Base-by-base conservation (phyloP, 2,888 invertebrate genomes). In the Macrophya alboannulata region DNA sequence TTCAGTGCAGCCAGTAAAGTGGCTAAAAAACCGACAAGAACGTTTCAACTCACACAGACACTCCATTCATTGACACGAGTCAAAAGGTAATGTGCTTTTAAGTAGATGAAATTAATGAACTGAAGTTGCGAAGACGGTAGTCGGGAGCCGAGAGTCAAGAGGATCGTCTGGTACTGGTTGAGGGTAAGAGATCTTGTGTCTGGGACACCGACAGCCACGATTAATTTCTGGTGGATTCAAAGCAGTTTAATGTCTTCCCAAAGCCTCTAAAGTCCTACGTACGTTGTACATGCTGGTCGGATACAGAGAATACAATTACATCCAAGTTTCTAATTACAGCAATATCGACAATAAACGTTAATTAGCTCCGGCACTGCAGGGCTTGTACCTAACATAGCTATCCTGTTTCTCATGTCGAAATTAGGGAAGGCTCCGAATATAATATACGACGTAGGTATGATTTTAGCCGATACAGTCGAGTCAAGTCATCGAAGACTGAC, bases 41-140 rank as follows among this genome's bases (percentile, higher is more conserved):
- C 62, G 62, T 81, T 81, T 43, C 45, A 45, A 59, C 62, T 40
- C 43, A 9, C 15, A 81, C 81, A 81, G 62, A 81, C 59, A 62
- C 59, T 12, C 81, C 62, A 81, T 81, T 81, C 81, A 81, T 81
- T 81, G 81, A 51, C 62, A 62, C 43, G 40, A 81, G 62, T 59
- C 62, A 62, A 81, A 81, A 81, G 81, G 81, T 81, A 81, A 81
- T 81, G 81, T 62, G 81, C 81, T 81, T 81, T 81, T 81, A 81
- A 81, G 81, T 81, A 81, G 81, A 81, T 81, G 59, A 62, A 81
- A 81, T 81, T 81, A 81, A 81, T 81, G 81, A 59, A 81, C 81
- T 81, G 62, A 43, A 43, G 62, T 81, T 81, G 81, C 81, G 43
- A 81, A 81, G 81, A 59, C 81, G 81, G 40, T 31, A 59, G 79